phyloP scores from a whole-genome alignment of 2,888 invertebrate species.

The Ceraclea dissimilis region DNA sequence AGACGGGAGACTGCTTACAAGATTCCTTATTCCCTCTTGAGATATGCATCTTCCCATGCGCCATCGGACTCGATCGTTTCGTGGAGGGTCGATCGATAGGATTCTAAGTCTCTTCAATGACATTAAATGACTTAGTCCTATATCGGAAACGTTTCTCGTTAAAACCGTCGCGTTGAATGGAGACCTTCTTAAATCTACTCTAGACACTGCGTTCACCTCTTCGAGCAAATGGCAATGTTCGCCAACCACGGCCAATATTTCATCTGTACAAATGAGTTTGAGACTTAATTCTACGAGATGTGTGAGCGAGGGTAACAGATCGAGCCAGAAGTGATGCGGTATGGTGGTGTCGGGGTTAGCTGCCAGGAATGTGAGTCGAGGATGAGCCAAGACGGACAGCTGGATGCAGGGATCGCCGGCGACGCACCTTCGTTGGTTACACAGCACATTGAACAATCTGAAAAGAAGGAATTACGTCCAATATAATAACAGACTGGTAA shows the following conservation, averaged over 20 bases:
- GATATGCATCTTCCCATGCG: slow-evolving; percentile 43
- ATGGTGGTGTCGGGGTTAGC: slow-evolving; percentile 42
- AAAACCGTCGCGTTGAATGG: slow-evolving; percentile 44
- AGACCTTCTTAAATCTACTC: slow-evolving; percentile 44
- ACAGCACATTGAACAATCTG: slow-evolving; percentile 49
- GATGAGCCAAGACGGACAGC: slow-evolving; percentile 41
- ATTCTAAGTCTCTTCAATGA: slow-evolving; percentile 39
- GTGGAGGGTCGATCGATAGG: slow-evolving; percentile 43
- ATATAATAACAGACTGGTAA: background rate
- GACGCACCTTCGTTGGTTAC: slow-evolving; percentile 42
- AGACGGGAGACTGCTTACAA: slow-evolving; percentile 38
- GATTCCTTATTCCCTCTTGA: slow-evolving; percentile 41
- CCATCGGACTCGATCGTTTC: slow-evolving; percentile 38
- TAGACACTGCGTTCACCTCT: slow-evolving; percentile 45
- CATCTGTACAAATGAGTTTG: slow-evolving; percentile 47
- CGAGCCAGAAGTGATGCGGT: slow-evolving; percentile 41
- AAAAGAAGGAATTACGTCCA: too few relatives aligned
- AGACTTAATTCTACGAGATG: slow-evolving; percentile 42
- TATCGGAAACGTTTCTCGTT: slow-evolving; percentile 43
- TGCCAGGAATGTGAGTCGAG: slow-evolving; percentile 42
- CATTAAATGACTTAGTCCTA: slow-evolving; percentile 37
- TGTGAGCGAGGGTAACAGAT: slow-evolving; percentile 36
- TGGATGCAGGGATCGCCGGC: slow-evolving; percentile 42
- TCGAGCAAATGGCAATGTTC: slow-evolving; percentile 38
- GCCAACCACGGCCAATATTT: slow-evolving; percentile 42